A percentile compares a stretch with the other conserved stretches of the same genome.
Evolutionary conservation across 2,113 vertebrate genomes (phyloP).

Genomic region (Pimephales promelas): DNA sequence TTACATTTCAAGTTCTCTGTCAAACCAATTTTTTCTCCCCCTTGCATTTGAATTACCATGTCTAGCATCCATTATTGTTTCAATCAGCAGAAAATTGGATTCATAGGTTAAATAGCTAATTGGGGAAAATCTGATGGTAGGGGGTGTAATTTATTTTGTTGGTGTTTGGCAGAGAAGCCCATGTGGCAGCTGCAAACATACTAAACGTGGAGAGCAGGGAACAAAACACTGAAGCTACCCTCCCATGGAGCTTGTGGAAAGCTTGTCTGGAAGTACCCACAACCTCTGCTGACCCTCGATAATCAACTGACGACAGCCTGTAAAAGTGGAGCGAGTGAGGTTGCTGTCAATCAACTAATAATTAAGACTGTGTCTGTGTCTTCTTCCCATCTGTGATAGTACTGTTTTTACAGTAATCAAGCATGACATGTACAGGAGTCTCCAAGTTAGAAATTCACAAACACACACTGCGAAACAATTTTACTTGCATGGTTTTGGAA

Average conservation of each 20-base stretch:
- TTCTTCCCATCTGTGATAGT: neutral
- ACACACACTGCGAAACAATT: neutral
- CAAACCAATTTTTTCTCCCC: neutral
- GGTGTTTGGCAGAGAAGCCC: neutral
- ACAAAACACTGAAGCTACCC: constrained; percentile 25
- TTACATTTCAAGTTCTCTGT: neutral
- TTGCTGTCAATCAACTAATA: constrained; percentile 34
- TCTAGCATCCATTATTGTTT: neutral
- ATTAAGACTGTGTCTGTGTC: neutral
- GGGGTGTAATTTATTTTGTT: constrained; percentile 24
- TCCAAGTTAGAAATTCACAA: neutral
- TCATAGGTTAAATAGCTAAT: neutral
- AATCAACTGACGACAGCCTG: neutral
- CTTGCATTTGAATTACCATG: neutral
- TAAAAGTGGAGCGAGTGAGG: constrained; percentile 15
- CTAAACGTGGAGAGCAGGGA: constrained; percentile 26
- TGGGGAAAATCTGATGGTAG: constrained; percentile 11
- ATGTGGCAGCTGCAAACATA: constrained; percentile 44
- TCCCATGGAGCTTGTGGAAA: constrained; percentile 31
- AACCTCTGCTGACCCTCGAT: constrained; percentile 16
- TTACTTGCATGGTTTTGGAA: neutral
- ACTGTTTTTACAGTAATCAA: neutral
- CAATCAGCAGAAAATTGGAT: constrained; percentile 28
- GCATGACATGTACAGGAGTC: neutral
- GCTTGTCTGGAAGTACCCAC: constrained; percentile 35